Conservation (phyloP, 2,113 vertebrate genomes). For the Prietella phreatophila region DNA sequence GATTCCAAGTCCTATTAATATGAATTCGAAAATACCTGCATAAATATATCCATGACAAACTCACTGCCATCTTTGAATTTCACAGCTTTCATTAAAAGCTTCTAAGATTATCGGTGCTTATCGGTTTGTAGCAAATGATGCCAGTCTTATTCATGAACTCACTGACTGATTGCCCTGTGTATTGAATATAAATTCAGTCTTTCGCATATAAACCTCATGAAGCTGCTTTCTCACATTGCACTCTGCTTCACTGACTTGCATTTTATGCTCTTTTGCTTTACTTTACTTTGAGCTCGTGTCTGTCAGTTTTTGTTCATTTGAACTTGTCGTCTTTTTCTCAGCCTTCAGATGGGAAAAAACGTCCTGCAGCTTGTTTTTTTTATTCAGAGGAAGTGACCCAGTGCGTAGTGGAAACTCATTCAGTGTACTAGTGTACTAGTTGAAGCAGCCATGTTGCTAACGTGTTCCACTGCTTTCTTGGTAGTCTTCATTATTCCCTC, state of each 20-base stretch:
- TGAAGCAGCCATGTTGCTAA: constrained; percentile 10
- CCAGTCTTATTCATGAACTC: neutral
- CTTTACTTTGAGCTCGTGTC: neutral
- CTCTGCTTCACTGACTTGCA: neutral
- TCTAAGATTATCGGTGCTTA: neutral
- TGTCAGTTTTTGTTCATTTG: neutral
- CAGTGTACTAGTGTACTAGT: neutral
- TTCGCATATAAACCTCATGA: neutral
- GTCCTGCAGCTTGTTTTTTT: neutral
- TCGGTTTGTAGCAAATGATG: neutral
- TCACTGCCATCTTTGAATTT: neutral
- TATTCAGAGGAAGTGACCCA: neutral
- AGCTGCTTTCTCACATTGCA: too few relatives aligned
- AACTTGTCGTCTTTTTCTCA: neutral
- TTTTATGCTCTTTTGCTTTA: neutral
- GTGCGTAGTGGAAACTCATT: neutral
- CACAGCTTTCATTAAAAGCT: neutral
- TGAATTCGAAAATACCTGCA: neutral
- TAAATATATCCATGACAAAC: neutral
- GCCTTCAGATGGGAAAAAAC: neutral
- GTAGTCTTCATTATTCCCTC: neutral
- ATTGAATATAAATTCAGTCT: neutral
- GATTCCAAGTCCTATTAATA: neutral
- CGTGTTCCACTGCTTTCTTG: neutral
- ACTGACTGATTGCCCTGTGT: neutral